Evolutionary conservation across 2,888 invertebrate genomes (phyloP), one percentile per base, ranked within the genome.

Genomic region (Apodemia hepburni): DNA sequence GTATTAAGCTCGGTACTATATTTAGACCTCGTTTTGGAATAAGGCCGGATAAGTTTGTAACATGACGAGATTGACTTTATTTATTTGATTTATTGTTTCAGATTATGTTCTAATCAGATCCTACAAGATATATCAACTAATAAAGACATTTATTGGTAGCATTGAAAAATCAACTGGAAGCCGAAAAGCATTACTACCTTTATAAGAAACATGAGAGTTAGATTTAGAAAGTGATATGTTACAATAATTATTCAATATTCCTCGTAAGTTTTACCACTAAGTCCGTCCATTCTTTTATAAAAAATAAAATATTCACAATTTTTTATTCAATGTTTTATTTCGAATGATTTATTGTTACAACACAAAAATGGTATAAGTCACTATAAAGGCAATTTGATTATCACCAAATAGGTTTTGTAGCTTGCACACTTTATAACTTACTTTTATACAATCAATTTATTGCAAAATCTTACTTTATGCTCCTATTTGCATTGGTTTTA

Each of bases 111-210:
- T 0, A 93, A 92, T 70, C 94, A 93, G 79, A 93, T 94, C 29
- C 78, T 95, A 60, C 94, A 93, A 77, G 87, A 92, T 62, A 79
- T 96, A 35, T 85, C 92, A 60, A 85, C 92, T 47, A 96, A 95
- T 73, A 96, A 95, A 79, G 94, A 94, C 73, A 84, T 95, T 22
- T 93, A 93, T 78, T 96, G 96, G 96, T 96, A 78, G 92, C 51
- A 58, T 61, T 22, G 35, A n/a, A 15, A 38, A 35, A 35, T 11
- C 35, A 38, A 11, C 7, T 29, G 29, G 29, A 29, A 29, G 5
- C 33, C 2, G 0, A 33, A 33, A 33, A 33, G 33, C 33, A 33
- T 12, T 38, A 11, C 11, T 38, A 11, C 3, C 11, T 38, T 38
- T 38, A 12, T 15, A 12, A 38, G 38, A 15, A 38, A 12, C 9